Base-by-base conservation (phyloP, 2,888 invertebrate genomes). In the Gandaritis pyraliata region DNA sequence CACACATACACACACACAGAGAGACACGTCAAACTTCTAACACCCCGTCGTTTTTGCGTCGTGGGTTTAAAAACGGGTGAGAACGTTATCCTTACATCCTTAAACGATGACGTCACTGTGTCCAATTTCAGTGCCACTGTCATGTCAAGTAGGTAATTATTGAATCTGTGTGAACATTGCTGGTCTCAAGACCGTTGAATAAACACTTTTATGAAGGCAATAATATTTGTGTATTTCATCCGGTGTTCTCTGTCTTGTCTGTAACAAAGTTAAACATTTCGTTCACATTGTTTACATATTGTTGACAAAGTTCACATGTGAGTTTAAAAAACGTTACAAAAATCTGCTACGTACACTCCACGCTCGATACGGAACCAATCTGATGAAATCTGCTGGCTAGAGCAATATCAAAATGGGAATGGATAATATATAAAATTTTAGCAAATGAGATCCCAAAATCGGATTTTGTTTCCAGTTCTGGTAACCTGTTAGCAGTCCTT, bases 161-260 rank as follows among this genome's bases (percentile, higher is more conserved):
- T 45, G 23, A 57, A 50, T 61, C 49, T 58, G 61, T 62, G 65
- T 58, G 64, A 65, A 66, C 60, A 53, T 33, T 18, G 51, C 49
- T 43, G 59, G 48, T 71, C 61, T 49, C 65, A 64, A 64, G 64
- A 16, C 53, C 58, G 72, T 74, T 73, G 61, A 67, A 70, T 74
- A 78, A 77, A 78, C 80, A 76, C 39, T 69, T 45, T 51, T 59
- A 39, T 53, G 61, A 60, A 58, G 49, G 55, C 66, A 73, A 78
- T 78, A 76, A 77, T 74, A 78, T 77, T 76, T 73, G 73, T 75
- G 72, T 74, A 72, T 74, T 72, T 70, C 67, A 63, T 71, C 71
- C 73, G 65, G 69, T 59, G 64, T 64, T 55, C 50, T 38, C 59
- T 61, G 58, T 58, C 56, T 16, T 61, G 58, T 58, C 56, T 16